Evolutionary conservation across 1,140 invertebrate genomes (phyloP).

Genomic region (Episyrphus balteatus): DNA sequence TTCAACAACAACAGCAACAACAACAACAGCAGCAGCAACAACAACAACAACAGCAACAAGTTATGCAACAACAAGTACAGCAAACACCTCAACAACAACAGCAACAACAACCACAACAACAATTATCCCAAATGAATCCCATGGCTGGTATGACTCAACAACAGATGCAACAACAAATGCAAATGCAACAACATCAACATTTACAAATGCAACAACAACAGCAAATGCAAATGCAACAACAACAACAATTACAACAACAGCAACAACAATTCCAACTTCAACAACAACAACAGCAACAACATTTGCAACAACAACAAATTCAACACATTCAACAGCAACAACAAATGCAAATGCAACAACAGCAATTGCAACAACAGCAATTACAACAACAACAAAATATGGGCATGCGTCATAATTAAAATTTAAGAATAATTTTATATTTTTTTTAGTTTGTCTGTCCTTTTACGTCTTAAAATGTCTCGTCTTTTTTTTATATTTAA

Average conservation of each 20-base stretch:
- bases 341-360: too few relatives aligned
- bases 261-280: not conserved
- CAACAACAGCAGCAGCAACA: slow-evolving; percentile 6
- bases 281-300: slow-evolving; percentile 1
- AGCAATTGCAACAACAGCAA: not conserved
- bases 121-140: not conserved
- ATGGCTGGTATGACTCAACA: not conserved
- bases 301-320: not conserved
- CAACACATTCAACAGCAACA: not conserved
- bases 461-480: too few relatives aligned
- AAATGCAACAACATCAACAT: slow-evolving; percentile 3
- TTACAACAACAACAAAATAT: slow-evolving; percentile 6
- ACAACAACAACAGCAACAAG: slow-evolving; percentile 6
- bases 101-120: slow-evolving; percentile 5
- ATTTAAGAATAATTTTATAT: not conserved
- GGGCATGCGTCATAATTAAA: slow-evolving; percentile 1
- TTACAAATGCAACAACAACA: not conserved
- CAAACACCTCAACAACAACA: not conserved
- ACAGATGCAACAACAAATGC: slow-evolving; percentile 2
- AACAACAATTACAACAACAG: slow-evolving; percentile 9
- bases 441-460: too few relatives aligned
- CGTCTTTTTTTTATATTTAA: too few relatives aligned
- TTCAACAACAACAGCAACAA: slow-evolving; percentile 12
- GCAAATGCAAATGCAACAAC: not conserved
- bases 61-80: slow-evolving; percentile 4